Evolutionary conservation across 2,797 vertebrate species (phyloP), one percentile per base, ranked within the genome.

Genomic region (Manis pentadactyla): DNA sequence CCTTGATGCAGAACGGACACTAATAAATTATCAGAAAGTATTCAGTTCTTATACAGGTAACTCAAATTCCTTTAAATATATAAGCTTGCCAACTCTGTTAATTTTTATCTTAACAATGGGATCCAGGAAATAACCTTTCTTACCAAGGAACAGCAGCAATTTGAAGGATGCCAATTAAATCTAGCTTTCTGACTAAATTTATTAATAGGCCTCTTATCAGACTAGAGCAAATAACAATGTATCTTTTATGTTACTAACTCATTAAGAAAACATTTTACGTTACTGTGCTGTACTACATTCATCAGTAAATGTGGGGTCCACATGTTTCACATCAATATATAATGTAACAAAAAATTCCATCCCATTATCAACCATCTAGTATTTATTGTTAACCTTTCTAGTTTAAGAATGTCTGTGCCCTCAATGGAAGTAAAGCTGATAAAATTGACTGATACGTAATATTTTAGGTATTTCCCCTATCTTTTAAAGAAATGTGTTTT

Each of bases 351-450:
- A 97, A 71, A 61, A 78, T 74, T 74, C 74, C 79, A 96, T 93
- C 46, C 66, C 89, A 90, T 90, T 91, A 77, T 61, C 93, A 96
- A 85, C 96, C 90, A 78, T 95, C 78, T 94, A 77, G 59, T 13
- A 61, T 55, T 98, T 96, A 97, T 89, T 89, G 91, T 96, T 61
- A 97, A 95, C n/a, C 57, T 89, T 98, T 97, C 84, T 69, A 0
- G 90, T 96, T 97, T 88, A 97, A 87, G 82, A 93, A 17, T 95
- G 86, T 92, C 92, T 96, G 90, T 97, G 84, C 75, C 86, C 9
- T 15, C 31, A 96, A 92, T 87, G 78, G 97, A 97, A 97, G 94
- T 68, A 25, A 98, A 98, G 94, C 25, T 97, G 79, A 79, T 77
- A 97, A 95, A 98, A 95, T 21, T 94, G 74, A 87, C 89, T 96